phyloP scores from a whole-genome alignment of 2,797 vertebrate species.

The Iguana delicatissima region DNA sequence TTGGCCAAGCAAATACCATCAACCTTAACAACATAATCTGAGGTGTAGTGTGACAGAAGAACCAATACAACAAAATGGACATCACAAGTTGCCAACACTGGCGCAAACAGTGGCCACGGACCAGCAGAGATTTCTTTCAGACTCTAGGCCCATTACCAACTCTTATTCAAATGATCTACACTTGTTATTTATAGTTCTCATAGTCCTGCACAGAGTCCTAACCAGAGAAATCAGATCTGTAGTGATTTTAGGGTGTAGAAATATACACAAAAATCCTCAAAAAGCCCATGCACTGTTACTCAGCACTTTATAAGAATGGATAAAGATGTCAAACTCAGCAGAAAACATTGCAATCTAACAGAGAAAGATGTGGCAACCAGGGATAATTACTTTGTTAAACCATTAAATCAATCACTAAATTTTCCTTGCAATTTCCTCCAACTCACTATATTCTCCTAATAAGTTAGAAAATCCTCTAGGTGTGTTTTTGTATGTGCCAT shows the following conservation, averaged over 20 bases:
- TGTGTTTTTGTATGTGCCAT: no score
- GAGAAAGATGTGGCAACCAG: no score
- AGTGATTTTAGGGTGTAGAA: neutral
- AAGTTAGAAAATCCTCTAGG: no score
- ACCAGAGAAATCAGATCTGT: neutral
- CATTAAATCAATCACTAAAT: no score
- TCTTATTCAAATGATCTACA: neutral
- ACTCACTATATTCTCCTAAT: no score
- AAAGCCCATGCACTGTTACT: neutral
- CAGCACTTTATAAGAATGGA: neutral
- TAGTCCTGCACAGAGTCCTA: neutral
- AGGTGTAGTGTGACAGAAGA: neutral
- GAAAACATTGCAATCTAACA: no score
- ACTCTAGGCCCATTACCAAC: neutral
- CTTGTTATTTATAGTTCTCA: neutral
- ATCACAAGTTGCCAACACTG: neutral
- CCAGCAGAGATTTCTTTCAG: neutral
- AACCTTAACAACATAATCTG: no score
- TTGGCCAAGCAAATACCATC: no score
- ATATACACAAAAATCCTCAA: neutral
- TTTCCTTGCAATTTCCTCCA: no score
- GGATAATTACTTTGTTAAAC: no score
- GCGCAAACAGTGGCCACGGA: neutral
- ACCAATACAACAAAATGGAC: neutral
- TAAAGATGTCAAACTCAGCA: neutral